A percentile compares a stretch with the other conserved stretches of the same genome.
These are phyloP conservation scores for Cotesia vestalis DNA, from an alignment of 1,140 invertebrate species.

Conservation along the genomic window DNA sequence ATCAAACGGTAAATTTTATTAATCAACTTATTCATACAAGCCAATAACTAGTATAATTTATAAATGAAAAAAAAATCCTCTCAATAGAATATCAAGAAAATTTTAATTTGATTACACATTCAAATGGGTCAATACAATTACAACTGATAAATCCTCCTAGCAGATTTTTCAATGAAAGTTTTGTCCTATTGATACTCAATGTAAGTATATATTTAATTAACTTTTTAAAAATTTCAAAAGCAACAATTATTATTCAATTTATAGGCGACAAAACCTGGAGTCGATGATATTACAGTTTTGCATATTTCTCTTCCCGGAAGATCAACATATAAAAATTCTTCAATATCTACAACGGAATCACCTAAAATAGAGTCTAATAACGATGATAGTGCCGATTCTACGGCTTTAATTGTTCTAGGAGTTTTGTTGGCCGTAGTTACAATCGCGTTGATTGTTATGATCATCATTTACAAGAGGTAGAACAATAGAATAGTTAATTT, in stretches of 20 bases:
- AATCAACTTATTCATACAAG: neutral
- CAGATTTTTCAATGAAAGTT: constrained; percentile 30
- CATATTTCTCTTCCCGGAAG: constrained; percentile 27
- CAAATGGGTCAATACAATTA: constrained; percentile 3
- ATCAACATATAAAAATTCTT: neutral
- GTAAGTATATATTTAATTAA: constrained; percentile 21
- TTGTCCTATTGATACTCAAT: constrained; percentile 27
- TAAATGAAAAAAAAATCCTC: neutral
- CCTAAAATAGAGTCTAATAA: neutral
- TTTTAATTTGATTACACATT: constrained; percentile 16
- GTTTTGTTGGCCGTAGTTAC: neutral
- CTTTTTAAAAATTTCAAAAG: neutral
- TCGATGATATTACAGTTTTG: constrained; percentile 26
- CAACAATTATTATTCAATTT: constrained; percentile 14
- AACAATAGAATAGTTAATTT: neutral
- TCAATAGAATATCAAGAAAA: constrained; percentile 29
- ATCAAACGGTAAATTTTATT: constrained; percentile 18
- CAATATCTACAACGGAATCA: neutral
- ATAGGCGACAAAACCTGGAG: constrained; percentile 28
- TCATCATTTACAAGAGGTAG: constrained; percentile 22
- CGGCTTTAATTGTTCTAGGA: constrained; percentile 6
- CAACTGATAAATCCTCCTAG: constrained; percentile 7
- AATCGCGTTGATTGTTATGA: neutral
- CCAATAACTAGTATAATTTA: neutral
- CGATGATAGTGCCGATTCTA: neutral